A percentile compares a stretch with the other conserved stretches of the same genome.
These are phyloP conservation scores for Drosophila subobscura DNA, from an alignment of 1,140 invertebrate species.

Conservation along the genomic window DNA sequence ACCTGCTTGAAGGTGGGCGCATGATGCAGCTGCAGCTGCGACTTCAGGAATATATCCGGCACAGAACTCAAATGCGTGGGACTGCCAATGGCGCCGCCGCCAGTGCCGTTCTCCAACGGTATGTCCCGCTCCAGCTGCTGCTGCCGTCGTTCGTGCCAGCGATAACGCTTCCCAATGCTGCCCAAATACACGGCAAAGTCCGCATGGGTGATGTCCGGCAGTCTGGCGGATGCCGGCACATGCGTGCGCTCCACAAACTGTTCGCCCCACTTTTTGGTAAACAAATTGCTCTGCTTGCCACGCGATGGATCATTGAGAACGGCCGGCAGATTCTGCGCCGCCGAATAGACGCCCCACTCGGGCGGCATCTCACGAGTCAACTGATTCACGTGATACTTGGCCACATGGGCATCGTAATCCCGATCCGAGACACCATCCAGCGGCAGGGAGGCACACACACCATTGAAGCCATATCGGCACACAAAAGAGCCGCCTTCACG, in stretches of 20 bases:
- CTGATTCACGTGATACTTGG: conserved; percentile 90
- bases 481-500: conserved; percentile 95
- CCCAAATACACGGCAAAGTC: conserved; percentile 96
- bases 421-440: conserved; percentile 94
- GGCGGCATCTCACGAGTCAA: conserved; percentile 84
- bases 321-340: conserved; percentile 97
- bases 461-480: conserved; percentile 95
- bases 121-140: conserved; percentile 38
- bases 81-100: conserved; percentile 58
- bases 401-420: conserved; percentile 94
- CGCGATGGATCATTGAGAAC: conserved; percentile 97
- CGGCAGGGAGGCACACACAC: conserved; percentile 92
- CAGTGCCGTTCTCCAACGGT: conserved; percentile 27
- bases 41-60: conserved; percentile 94
- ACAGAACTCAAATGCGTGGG: conserved; percentile 86
- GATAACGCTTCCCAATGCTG: conserved; percentile 88
- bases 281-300: conserved; percentile 95
- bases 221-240: conserved; percentile 90
- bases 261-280: conserved; percentile 99
- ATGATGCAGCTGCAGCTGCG: conserved; percentile 92
- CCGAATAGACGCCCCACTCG: conserved; percentile 91
- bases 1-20: conserved; percentile 93
- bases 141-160: conserved; percentile 84
- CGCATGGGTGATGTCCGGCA: conserved; percentile 92
- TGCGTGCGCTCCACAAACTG: conserved; percentile 92